Base-by-base conservation (phyloP, 2,888 invertebrate genomes). In the Pharmacophagus antenor region DNA sequence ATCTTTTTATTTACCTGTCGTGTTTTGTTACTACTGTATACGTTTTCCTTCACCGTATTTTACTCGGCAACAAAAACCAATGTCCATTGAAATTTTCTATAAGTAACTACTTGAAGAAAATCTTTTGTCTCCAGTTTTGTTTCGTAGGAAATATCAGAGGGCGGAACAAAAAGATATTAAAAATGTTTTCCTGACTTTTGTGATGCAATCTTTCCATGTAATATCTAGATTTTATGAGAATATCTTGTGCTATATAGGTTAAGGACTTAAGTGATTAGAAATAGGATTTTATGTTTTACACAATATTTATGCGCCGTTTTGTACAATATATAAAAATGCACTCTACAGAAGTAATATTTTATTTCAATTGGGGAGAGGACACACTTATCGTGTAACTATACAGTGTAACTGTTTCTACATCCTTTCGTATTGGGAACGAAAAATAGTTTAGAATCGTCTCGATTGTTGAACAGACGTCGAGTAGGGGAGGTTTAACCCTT, bases 71-170 rank as follows among this genome's bases (percentile, higher is more conserved):
- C 31, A 31, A 37, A 41, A 10, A 20, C 18, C 46, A 54, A 55
- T 18, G 23, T 48, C 27, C 21, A 48, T 37, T 20, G 21, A 47
- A 22, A 48, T 48, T 4, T 48, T 37, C 37, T 21, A 17, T 37
- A 37, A 37, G 48, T 15, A 21, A 20, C 21, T 48, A 23, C 56
- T 37, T 41, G 37, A 37, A 37, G 15, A 22, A 56, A 56, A 56
- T 49, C 48, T 41, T 49, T 42, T 50, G 22, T 49, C 25, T 56
- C 21, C 20, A 31, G 41, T 21, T 15, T 37, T 5, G n/a, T 41
- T 6, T 15, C 20, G 8, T 18, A 23, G 18, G 25, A 47, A 48
- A 56, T 27, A 48, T 48, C 10, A 46, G 21, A 55, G 54, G 27
- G 46, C 15, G 15, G 17, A 6, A 22, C 15, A 20, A 21, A 44